phyloP scores from a whole-genome alignment of 1,140 invertebrate genomes.

The Meloidogyne hapla region DNA sequence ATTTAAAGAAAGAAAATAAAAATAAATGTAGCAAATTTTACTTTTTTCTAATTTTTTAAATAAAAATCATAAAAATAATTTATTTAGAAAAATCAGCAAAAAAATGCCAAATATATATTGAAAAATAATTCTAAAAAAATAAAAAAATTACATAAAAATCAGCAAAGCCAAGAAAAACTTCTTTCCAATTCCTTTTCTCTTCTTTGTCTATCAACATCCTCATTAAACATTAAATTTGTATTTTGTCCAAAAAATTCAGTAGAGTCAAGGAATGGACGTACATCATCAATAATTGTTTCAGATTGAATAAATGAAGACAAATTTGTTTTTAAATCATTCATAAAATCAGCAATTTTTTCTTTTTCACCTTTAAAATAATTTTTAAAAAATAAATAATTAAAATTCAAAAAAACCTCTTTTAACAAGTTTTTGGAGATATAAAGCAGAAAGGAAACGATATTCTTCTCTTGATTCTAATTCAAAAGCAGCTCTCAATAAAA shows the following conservation, averaged over 20 bases:
- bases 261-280: neutral
- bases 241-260: too few relatives aligned
- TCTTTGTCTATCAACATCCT: neutral
- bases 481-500: conserved; percentile 18
- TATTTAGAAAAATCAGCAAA: neutral
- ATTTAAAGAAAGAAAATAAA: neutral
- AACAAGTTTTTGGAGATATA: conserved; percentile 11
- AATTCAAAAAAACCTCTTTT: neutral
- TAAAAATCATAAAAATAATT: too few relatives aligned
- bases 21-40: neutral
- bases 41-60: neutral
- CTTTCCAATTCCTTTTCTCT: neutral
- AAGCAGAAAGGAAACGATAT: neutral
- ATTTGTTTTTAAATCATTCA: neutral
- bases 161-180: neutral
- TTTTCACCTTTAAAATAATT: neutral
- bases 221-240: neutral
- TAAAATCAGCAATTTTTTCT: conserved; percentile 9
- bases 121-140: too few relatives aligned
- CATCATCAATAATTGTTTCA: conserved; percentile 12
- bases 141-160: neutral
- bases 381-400: neutral
- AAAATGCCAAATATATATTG: too few relatives aligned
- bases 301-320: neutral
- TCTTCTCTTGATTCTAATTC: conserved; percentile 24